phyloP scores from a whole-genome alignment of 1,140 invertebrate species.

The Penaeus indicus region DNA sequence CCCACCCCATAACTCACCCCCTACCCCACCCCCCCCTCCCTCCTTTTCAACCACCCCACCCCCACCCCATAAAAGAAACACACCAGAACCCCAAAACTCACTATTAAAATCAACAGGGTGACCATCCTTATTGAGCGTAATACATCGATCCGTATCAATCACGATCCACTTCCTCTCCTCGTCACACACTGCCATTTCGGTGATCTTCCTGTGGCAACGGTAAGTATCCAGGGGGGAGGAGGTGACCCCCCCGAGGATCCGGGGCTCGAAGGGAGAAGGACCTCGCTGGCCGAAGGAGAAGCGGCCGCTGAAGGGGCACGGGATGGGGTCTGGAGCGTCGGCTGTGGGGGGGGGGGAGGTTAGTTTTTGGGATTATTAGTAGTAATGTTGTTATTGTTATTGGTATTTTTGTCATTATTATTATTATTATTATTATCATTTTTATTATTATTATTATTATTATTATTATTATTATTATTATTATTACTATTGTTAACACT shows the following conservation, averaged over 20 bases:
- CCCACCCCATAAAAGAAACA: no score
- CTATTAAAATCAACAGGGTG: slow-evolving; percentile 73
- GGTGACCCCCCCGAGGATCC: slow-evolving; percentile 75
- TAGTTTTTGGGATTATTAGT: no score
- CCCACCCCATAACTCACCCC: no score
- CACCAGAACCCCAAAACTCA: slow-evolving; percentile 60
- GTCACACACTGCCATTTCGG: slow-evolving; percentile 73
- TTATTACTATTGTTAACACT: no score
- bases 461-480: no score
- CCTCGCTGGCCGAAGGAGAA: slow-evolving; percentile 92
- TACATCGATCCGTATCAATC: slow-evolving; percentile 75
- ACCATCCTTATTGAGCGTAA: slow-evolving; percentile 75
- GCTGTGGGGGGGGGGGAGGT: slow-evolving; percentile 73
- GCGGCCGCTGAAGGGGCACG: slow-evolving; percentile 95
- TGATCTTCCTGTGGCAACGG: slow-evolving; percentile 72
- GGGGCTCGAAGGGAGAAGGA: slow-evolving; percentile 81
- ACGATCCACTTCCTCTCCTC: slow-evolving; percentile 73
- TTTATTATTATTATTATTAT: no score
- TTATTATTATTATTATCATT: no score
- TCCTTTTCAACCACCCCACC: no score
- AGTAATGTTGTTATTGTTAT: no score
- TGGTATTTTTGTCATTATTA: no score
- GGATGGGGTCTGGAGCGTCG: slow-evolving; percentile 89
- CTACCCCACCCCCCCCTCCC: no score
- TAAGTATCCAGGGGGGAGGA: slow-evolving; percentile 73